Evolutionary conservation across 2,888 invertebrate genomes (phyloP).

Genomic region (Autographa gamma): DNA sequence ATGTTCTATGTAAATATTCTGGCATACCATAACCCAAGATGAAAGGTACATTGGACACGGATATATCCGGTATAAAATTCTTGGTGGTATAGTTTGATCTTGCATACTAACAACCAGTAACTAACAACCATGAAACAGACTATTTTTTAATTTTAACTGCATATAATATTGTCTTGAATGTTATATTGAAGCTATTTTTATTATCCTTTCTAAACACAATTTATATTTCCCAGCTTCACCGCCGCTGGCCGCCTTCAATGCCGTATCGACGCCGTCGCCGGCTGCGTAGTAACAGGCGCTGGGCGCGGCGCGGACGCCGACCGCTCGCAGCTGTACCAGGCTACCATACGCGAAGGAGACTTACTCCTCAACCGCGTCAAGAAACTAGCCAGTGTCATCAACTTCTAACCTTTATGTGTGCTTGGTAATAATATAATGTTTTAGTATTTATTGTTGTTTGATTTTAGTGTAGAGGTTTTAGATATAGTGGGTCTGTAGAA

Average conservation of each 20-base stretch:
- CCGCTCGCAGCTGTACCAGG: constrained; percentile 94
- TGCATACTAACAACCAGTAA: no score
- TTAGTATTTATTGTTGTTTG: constrained; percentile 53
- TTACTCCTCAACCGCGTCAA: constrained; percentile 98
- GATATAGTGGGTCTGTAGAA: no score
- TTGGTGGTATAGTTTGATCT: no score
- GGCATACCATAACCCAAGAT: no score
- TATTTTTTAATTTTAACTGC: no score
- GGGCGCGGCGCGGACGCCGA: constrained; percentile 87
- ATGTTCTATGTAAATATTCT: no score
- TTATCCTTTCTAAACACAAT: not conserved
- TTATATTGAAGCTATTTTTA: constrained; percentile 8
- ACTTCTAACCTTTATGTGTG: constrained; percentile 91
- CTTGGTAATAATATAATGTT: constrained; percentile 54
- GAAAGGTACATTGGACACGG: no score
- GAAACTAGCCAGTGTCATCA: constrained; percentile 99
- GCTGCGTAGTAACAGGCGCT: constrained; percentile 96
- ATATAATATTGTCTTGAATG: no score
- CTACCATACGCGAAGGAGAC: constrained; percentile 99
- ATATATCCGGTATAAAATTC: no score
- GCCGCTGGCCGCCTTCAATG: constrained; percentile 99
- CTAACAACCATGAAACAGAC: no score
- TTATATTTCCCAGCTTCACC: constrained; percentile 92
- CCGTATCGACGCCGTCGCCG: constrained; percentile 98
- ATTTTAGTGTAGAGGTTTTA: constrained; percentile 14